Evolutionary conservation across 2,888 invertebrate species (phyloP).

Genomic region (Aporophyla lueneburgensis): DNA sequence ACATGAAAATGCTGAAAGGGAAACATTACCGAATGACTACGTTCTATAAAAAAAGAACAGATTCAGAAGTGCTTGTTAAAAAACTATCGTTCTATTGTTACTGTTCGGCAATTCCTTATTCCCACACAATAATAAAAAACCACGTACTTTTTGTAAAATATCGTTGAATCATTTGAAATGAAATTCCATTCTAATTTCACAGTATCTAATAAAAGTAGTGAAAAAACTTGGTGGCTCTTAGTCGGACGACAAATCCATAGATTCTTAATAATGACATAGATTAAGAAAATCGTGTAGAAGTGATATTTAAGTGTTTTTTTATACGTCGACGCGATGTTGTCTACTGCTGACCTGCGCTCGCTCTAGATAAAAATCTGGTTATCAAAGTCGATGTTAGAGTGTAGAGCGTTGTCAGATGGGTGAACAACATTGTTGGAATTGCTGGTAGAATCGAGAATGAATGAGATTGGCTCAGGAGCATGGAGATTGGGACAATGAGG

Average conservation of each 20-base stretch:
- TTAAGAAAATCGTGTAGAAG: conserved; percentile 17
- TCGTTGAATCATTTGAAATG: conserved; percentile 45
- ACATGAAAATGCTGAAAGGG: neutral
- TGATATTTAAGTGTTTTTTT: neutral
- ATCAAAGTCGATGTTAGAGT: neutral
- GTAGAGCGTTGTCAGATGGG: neutral
- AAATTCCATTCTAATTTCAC: conserved; percentile 66
- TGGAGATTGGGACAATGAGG: neutral
- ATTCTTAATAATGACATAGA: conserved; percentile 30
- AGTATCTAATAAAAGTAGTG: conserved; percentile 44
- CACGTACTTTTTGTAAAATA: conserved; percentile 10
- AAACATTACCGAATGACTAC: neutral
- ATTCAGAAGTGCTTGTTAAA: neutral
- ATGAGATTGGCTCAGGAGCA: neutral
- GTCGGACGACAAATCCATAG: conserved; percentile 57
- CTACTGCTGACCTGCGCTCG: no score
- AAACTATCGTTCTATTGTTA: conserved; percentile 21
- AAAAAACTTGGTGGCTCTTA: conserved; percentile 47
- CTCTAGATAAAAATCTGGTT: no score
- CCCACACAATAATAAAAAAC: conserved; percentile 32
- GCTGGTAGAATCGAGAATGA: neutral
- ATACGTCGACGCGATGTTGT: no score
- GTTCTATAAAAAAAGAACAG: no score
- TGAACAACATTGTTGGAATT: neutral
- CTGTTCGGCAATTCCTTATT: conserved; percentile 8